Base-by-base conservation (phyloP, 2,113 vertebrate genomes). In the Indri indri region DNA sequence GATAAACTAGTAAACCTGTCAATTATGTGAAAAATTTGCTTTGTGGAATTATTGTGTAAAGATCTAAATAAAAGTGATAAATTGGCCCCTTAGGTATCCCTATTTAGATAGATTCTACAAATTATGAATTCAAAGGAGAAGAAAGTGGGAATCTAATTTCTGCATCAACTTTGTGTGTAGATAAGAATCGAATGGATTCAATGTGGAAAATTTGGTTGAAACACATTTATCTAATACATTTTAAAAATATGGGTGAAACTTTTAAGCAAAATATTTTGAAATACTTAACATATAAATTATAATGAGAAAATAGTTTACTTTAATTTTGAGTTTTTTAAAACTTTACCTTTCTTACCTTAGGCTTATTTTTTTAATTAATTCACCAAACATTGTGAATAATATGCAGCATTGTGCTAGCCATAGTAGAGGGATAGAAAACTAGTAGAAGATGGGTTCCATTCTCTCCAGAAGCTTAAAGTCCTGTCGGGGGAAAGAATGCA, bases 301-400 rank as follows among this genome's bases (percentile, higher is more conserved):
- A 82, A 80, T 40, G 54, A 77, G 61, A 94, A 94, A 79, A 89
- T 82, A 86, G 18, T 89, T 86, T 71, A 34, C 27, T 92, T 94
- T 42, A 79, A 5, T 92, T 96, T 63, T 79, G 80, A 77, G 8
- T 85, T 92, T 13, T 85, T 92, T 92, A 68, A 96, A 96, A 68
- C 74, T 92, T 87, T 34, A 79, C 8, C 4, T 86, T 1, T 45
- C 40, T 73, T 65, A 34, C 32, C 34, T 50, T 73, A 5, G 30
- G 52, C 83, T 80, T 73, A 61, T 79, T 79, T 94, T 66, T 52
- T n/a, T 10, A 57, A 20, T 95, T 79, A 61, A 91, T 42, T 88
- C n/a, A 76, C 18, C n/a, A 88, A 30, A 59, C 6, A 32, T 68
- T 82, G 16, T 61, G 71, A 91, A 42, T 85, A 65, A 37, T 45